phyloP scores from a whole-genome alignment of 2,113 vertebrate species.

The Xiphophorus couchianus region DNA sequence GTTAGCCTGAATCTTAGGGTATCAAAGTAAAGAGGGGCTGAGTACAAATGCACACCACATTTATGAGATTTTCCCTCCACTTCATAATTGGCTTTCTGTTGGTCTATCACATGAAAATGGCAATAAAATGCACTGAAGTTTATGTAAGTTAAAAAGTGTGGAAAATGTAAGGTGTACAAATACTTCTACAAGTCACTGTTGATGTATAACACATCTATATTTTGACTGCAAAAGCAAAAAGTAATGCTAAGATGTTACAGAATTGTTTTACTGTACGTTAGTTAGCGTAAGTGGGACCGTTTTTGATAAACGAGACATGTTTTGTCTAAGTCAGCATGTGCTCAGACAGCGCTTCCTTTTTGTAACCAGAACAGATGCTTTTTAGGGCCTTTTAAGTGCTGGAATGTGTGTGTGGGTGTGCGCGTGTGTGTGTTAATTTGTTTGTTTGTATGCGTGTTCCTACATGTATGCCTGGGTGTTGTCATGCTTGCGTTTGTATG shows the following conservation, averaged over 20 bases:
- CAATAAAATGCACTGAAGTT: neutral
- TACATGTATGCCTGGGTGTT: conserved; percentile 21
- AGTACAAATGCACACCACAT: neutral
- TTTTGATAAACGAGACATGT: conserved; percentile 77
- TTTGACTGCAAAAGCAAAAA: conserved; percentile 2
- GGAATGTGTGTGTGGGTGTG: conserved; percentile 64
- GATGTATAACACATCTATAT: neutral
- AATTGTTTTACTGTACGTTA: conserved; percentile 26
- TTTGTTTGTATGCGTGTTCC: neutral
- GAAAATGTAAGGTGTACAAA: neutral
- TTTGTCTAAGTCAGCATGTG: conserved; percentile 83
- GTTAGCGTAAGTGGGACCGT: conserved; percentile 41
- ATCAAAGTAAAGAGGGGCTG: neutral
- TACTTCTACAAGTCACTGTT: neutral
- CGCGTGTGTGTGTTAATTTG: conserved; percentile 1
- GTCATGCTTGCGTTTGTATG: conserved; percentile 38
- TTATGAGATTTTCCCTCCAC: neutral
- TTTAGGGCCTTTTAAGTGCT: conserved; percentile 78
- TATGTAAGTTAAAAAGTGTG: neutral
- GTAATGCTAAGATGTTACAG: neutral
- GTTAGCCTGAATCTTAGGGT: neutral
- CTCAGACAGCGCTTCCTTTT: conserved; percentile 81
- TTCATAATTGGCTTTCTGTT: neutral
- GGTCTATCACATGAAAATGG: neutral
- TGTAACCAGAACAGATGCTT: conserved; percentile 81